Conservation (phyloP, 2,797 vertebrate species). For the Falco cherrug region DNA sequence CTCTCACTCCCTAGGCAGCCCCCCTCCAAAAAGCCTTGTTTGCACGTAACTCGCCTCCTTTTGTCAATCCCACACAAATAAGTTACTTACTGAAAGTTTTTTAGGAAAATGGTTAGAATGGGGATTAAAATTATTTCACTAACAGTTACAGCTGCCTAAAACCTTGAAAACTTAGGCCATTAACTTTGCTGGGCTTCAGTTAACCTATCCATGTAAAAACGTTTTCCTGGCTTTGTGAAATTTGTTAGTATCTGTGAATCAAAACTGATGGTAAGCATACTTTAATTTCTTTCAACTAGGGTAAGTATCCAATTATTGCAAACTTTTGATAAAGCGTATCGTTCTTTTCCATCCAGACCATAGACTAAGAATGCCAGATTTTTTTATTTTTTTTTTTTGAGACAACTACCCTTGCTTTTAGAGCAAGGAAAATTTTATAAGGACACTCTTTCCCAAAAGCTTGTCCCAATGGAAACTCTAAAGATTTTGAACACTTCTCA, state of each 20-base stretch:
- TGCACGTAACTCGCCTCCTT: not conserved
- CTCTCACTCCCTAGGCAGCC: not conserved
- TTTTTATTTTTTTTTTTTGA: not conserved
- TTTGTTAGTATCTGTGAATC: not conserved
- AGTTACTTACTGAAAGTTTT: not conserved
- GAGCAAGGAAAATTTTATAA: not conserved
- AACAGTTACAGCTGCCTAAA: not conserved
- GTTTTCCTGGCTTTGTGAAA: not conserved
- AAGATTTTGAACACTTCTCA: not conserved
- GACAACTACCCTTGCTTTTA: not conserved
- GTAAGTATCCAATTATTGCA: not conserved
- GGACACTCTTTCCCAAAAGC: not conserved
- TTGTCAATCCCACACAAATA: not conserved
- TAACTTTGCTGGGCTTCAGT: not conserved
- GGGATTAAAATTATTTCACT: not conserved
- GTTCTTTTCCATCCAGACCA: not conserved
- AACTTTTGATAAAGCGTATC: not conserved
- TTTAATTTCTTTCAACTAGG: not conserved
- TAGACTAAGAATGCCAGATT: not conserved
- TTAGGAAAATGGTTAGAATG: not conserved
- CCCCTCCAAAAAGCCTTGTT: not conserved
- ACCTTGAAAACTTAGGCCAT: not conserved
- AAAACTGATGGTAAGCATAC: not conserved
- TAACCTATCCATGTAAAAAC: not conserved
- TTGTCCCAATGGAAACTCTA: not conserved